Evolutionary conservation across 2,888 invertebrate species (phyloP), one percentile per base, ranked within the genome.

Genomic region (Lordiphosa andalusiaca): DNA sequence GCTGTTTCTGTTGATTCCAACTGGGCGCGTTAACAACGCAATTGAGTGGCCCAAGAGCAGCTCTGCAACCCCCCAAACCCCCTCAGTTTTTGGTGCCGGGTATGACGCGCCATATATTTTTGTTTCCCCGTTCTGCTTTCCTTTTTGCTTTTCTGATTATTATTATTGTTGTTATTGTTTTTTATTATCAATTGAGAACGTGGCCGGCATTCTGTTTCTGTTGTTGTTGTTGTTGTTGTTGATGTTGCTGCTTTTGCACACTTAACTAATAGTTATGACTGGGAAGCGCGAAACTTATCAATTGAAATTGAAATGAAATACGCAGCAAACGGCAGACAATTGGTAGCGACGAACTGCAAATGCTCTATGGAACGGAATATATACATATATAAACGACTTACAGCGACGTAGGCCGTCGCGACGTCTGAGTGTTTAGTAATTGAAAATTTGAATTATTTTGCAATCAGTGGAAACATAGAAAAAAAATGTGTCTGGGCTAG

Each of bases 131-230:
- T 59, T 52, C 35, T 30, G 23, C 19, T 37, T 5, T 13, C 10
- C 10, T 59, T 44, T 52, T 51, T 62, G 33, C 7, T 36, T n/a
- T 51, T 71, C 72, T 61, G 49, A 73, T 71, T 73, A 67, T 73
- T 66, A 71, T 81, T 84, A 78, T 68, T 71, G 84, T 81, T 81
- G 84, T 81, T 81, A 73, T 59, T 77, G 76, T 75, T 81, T 77
- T 77, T 75, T 81, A 76, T 86, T 87, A 86, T 87, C 86, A 86
- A 86, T 83, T 85, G 80, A 73, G 86, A 87, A 85, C 86, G 86
- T 84, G 84, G 80, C 76, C 81, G 84, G 86, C 85, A 85, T 84
- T 84, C 70, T 63, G 57, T 67, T 44, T 58, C 50, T 33, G 51
- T 40, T 46, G 53, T 56, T 41, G 13, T 9, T 10, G 23, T 37